A percentile compares a stretch with the other conserved stretches of the same genome.
Evolutionary conservation across 2,888 invertebrate species (phyloP).

Genomic region (Camponotus fellah): DNA sequence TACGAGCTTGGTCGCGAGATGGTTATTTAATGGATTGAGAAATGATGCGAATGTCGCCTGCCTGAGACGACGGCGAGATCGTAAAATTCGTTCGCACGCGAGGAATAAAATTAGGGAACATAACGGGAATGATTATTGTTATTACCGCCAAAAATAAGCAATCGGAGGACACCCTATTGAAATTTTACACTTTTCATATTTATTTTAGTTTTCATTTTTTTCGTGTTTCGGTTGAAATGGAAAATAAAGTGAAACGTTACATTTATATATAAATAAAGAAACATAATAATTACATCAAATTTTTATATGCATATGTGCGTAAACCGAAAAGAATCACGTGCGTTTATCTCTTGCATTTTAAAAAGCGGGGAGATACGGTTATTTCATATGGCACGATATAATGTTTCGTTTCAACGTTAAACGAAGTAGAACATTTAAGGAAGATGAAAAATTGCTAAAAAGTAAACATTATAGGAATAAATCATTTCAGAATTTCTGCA

Average conservation of each 20-base stretch:
- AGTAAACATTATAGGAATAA: constrained; percentile 34
- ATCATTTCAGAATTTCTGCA: constrained; percentile 37
- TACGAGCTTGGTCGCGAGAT: constrained; percentile 29
- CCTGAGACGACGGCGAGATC: not conserved
- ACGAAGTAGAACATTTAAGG: constrained; percentile 25
- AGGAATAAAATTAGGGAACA: constrained; percentile 7
- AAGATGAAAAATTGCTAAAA: not conserved
- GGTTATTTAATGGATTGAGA: constrained; percentile 52
- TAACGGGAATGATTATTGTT: not conserved
- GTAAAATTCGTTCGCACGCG: constrained; percentile 25
- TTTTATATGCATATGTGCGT: not conserved
- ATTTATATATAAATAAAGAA: not conserved
- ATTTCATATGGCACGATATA: constrained; percentile 8
- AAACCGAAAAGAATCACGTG: not conserved
- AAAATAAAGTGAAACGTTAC: not conserved
- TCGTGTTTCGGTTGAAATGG: not conserved
- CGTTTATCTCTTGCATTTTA: not conserved
- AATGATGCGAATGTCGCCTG: constrained; percentile 35
- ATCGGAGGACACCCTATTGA: not conserved
- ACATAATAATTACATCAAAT: not conserved
- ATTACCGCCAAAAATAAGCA: not conserved
- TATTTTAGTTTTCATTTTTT: not conserved
- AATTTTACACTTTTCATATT: not conserved
- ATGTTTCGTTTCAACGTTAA: not conserved
- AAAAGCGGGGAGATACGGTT: not conserved